Conservation (phyloP, 1,140 invertebrate species). For the Aphis craccivora region DNA sequence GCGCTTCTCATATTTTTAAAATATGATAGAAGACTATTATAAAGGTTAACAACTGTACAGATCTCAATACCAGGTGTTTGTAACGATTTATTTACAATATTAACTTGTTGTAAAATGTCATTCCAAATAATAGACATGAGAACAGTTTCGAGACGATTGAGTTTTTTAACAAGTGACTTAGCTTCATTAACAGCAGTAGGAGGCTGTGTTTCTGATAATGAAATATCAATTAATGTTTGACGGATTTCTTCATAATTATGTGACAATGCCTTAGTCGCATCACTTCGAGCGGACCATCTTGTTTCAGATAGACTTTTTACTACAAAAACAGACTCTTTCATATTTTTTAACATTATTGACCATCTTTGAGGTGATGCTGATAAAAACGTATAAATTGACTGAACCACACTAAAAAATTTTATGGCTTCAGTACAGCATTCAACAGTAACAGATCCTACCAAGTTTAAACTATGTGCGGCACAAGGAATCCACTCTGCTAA, state of each 20-base stretch:
- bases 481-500: slow-evolving; percentile 3
- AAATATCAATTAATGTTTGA: slow-evolving; percentile 33
- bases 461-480: slow-evolving; percentile 40
- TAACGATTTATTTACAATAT: slow-evolving; percentile 33
- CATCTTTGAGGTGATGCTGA: slow-evolving; percentile 10
- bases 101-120: slow-evolving; percentile 57
- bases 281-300: no score
- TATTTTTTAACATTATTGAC: not conserved
- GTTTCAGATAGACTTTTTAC: no score
- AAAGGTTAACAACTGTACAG: slow-evolving; percentile 7
- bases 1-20: slow-evolving; percentile 24
- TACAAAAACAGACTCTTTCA: no score
- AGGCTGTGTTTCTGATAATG: slow-evolving; percentile 20
- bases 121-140: slow-evolving; percentile 57
- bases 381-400: slow-evolving; percentile 42
- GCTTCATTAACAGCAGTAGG: slow-evolving; percentile 42
- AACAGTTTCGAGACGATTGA: slow-evolving; percentile 55
- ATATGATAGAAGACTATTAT: slow-evolving; percentile 27
- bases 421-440: slow-evolving; percentile 42
- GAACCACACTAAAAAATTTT: slow-evolving; percentile 36
- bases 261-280: not conserved
- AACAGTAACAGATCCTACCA: slow-evolving; percentile 21
- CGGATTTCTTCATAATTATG: slow-evolving; percentile 39
- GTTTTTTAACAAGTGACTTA: slow-evolving; percentile 50
- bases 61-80: slow-evolving; percentile 23